phyloP scores from a whole-genome alignment of 1,140 invertebrate genomes.

The Daktulosphaira vitifoliae region DNA sequence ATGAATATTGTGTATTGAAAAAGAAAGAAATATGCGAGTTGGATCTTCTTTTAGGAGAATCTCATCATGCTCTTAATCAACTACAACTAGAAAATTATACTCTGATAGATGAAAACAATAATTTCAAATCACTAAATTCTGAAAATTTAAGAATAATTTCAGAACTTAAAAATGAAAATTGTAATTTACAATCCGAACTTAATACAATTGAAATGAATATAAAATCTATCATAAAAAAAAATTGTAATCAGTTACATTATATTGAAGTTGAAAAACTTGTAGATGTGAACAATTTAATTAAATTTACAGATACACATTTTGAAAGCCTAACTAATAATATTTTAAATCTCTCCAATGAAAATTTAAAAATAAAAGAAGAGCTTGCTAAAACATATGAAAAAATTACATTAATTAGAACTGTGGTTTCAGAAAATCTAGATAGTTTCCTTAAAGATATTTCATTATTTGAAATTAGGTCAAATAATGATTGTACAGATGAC shows the following conservation, averaged over 20 bases:
- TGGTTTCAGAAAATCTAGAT: not conserved
- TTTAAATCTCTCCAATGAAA: not conserved
- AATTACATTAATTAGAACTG: not conserved
- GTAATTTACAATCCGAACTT: not conserved
- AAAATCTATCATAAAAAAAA: not conserved
- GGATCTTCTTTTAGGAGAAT: not conserved
- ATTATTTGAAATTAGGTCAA: not conserved
- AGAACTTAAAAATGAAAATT: not conserved
- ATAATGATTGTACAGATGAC: not conserved
- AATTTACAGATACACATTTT: conserved; percentile 5
- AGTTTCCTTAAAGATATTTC: not conserved
- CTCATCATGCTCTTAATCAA: not conserved
- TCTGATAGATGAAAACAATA: conserved; percentile 19
- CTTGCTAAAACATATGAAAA: not conserved
- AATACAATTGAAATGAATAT: conserved; percentile 6
- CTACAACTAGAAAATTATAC: conserved; percentile 6
- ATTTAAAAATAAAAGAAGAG: not conserved
- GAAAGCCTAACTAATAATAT: not conserved
- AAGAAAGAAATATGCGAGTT: conserved; percentile 9
- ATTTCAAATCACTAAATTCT: conserved; percentile 1
- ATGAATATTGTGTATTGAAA: conserved; percentile 1
- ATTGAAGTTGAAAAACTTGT: not conserved
- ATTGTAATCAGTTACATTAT: not conserved
- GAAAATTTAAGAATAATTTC: not conserved
- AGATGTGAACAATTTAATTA: not conserved